These are phyloP conservation scores for Nasonia vitripennis DNA, from an alignment of 1,140 invertebrate genomes.

Conservation along the genomic window DNA sequence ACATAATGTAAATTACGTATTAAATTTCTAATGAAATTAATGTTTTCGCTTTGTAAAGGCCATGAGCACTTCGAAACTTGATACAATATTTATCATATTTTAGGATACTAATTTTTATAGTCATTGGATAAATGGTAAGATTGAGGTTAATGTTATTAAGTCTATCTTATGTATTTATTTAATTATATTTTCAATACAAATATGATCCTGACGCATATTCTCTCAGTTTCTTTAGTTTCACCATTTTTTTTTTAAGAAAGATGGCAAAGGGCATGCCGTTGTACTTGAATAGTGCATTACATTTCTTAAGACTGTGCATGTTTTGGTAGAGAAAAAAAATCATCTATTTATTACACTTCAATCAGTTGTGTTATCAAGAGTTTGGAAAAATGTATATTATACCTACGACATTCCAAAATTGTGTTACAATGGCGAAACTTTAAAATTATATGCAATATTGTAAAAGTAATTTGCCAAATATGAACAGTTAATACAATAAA, in stretches of 20 bases:
- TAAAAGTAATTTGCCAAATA: neutral
- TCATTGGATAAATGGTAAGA: neutral
- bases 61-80: neutral
- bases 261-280: slow-evolving; percentile 68
- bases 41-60: neutral
- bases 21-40: neutral
- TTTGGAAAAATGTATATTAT: neutral
- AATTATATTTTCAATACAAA: neutral
- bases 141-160: slow-evolving; percentile 49
- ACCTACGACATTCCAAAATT: slow-evolving; percentile 27
- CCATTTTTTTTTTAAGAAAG: neutral
- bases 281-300: slow-evolving; percentile 61
- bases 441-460: slow-evolving; percentile 47
- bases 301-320: slow-evolving; percentile 48
- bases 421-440: slow-evolving; percentile 47
- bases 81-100: neutral
- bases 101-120: neutral
- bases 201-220: neutral
- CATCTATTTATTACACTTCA: slow-evolving; percentile 4
- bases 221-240: slow-evolving; percentile 45
- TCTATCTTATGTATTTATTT: slow-evolving; percentile 32
- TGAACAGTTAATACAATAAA: neutral
- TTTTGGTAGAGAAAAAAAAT: neutral
- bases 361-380: slow-evolving; percentile 4
- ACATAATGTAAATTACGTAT: slow-evolving; percentile 55